These are phyloP conservation scores for Cyanoderma ruficeps DNA, from an alignment of 2,113 vertebrate genomes.

Conservation along the genomic window DNA sequence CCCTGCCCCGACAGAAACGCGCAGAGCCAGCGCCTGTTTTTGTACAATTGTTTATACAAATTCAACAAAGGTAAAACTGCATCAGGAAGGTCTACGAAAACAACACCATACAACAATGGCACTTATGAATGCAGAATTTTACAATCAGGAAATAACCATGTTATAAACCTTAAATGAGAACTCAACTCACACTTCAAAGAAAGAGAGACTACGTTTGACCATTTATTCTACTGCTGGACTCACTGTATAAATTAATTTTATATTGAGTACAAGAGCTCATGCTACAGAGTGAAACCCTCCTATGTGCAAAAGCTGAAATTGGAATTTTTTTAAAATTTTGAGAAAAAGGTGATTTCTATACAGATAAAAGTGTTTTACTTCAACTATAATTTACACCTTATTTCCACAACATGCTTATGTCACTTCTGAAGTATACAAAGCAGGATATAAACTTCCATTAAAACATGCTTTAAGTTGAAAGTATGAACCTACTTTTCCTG, in stretches of 20 bases:
- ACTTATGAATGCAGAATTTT: conserved; percentile 77
- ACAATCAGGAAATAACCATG: conserved; percentile 73
- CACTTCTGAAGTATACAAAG: conserved; percentile 74
- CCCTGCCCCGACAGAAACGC: conserved; percentile 50
- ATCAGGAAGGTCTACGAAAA: conserved; percentile 76
- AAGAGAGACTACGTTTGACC: conserved; percentile 67
- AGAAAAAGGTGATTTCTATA: conserved; percentile 74
- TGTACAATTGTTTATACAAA: conserved; percentile 84
- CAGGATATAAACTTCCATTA: conserved; percentile 72
- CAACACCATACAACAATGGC: conserved; percentile 81
- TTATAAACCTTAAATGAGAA: conserved; percentile 72
- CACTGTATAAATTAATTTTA: conserved; percentile 72
- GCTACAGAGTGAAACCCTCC: conserved; percentile 74
- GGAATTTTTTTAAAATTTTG: conserved; percentile 65
- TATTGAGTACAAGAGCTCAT: conserved; percentile 74
- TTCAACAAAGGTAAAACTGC: conserved; percentile 80
- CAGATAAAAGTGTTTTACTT: conserved; percentile 70
- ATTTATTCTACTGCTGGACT: conserved; percentile 73
- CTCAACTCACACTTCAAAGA: conserved; percentile 71
- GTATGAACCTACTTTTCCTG: conserved; percentile 63
- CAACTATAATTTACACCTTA: conserved; percentile 73
- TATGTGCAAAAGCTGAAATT: conserved; percentile 74
- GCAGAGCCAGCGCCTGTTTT: conserved; percentile 57
- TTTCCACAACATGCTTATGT: conserved; percentile 77
- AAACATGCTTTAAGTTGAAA: conserved; percentile 79